Conservation (phyloP, 2,797 vertebrate genomes). For the Acanthopagrus latus region DNA sequence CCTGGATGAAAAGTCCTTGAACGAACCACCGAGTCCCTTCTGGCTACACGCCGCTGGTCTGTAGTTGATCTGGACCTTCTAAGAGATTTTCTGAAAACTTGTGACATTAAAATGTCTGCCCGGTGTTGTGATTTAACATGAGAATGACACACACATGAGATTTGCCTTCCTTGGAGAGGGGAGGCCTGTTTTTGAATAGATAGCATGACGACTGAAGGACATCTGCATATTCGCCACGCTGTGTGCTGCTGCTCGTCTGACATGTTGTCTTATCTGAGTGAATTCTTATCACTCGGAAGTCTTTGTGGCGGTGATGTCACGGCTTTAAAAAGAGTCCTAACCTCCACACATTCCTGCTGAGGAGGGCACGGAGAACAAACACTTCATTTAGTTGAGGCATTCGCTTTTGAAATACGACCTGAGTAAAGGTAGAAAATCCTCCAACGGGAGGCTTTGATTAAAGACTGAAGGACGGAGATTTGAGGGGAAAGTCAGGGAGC, state of each 20-base stretch:
- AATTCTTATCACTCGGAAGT: neutral
- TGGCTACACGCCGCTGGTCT: neutral
- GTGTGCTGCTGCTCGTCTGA: neutral
- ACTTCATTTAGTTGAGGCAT: conserved; percentile 3
- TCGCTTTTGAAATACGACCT: conserved; percentile 33
- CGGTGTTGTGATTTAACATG: neutral
- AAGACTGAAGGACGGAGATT: neutral
- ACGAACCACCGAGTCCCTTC: neutral
- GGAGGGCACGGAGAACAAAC: neutral
- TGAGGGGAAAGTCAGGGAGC: neutral
- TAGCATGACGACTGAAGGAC: neutral
- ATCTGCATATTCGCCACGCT: neutral
- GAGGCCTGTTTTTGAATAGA: neutral
- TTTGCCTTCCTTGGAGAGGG: neutral
- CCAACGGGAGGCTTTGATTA: conserved; percentile 15
- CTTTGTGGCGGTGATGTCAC: neutral
- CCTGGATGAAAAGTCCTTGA: conserved; percentile 1
- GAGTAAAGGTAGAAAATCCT: conserved; percentile 17
- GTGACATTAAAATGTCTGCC: neutral
- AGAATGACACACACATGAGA: neutral
- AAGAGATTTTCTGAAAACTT: neutral
- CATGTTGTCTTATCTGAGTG: neutral
- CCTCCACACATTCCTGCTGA: conserved; percentile 19
- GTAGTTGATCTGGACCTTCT: conserved; percentile 4
- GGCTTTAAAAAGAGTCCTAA: conserved; percentile 14